phyloP scores from a whole-genome alignment of 2,113 vertebrate species.

The Otus sunia region DNA sequence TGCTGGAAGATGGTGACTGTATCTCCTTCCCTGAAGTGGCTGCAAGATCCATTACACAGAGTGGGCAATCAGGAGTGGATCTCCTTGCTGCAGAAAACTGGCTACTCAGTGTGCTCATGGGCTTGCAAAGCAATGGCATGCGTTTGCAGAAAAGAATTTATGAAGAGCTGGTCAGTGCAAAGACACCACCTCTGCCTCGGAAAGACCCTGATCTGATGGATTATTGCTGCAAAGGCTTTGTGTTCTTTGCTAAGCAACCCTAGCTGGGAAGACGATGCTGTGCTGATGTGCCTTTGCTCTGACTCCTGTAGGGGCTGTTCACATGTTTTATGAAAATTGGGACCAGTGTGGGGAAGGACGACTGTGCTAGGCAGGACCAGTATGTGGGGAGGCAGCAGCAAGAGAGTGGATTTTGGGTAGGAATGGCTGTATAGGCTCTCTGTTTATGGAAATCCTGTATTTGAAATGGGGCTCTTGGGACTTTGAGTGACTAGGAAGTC shows the following conservation, averaged over 20 bases:
- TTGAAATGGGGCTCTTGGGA: background rate
- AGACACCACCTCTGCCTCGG: background rate
- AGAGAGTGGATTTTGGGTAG: background rate
- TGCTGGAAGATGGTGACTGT: background rate
- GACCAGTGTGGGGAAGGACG: background rate
- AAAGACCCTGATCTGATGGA: background rate
- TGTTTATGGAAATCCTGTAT: background rate
- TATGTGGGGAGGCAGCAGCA: background rate
- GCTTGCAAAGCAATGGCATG: background rate
- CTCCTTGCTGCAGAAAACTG: background rate
- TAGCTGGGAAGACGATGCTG: rapidly evolving
- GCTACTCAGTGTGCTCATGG: background rate
- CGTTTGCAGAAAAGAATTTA: background rate
- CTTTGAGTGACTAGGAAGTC: background rate
- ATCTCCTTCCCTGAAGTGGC: background rate
- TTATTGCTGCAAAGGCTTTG: background rate
- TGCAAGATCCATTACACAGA: background rate
- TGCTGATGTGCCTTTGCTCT: background rate
- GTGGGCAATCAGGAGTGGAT: background rate
- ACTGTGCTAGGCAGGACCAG: background rate
- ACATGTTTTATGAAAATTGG: background rate
- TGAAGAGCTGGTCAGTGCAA: background rate
- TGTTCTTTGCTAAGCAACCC: background rate
- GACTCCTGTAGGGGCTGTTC: background rate
- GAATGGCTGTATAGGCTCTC: background rate